Conservation (phyloP, 2,888 invertebrate species). For the Ypsolopha scabrella region DNA sequence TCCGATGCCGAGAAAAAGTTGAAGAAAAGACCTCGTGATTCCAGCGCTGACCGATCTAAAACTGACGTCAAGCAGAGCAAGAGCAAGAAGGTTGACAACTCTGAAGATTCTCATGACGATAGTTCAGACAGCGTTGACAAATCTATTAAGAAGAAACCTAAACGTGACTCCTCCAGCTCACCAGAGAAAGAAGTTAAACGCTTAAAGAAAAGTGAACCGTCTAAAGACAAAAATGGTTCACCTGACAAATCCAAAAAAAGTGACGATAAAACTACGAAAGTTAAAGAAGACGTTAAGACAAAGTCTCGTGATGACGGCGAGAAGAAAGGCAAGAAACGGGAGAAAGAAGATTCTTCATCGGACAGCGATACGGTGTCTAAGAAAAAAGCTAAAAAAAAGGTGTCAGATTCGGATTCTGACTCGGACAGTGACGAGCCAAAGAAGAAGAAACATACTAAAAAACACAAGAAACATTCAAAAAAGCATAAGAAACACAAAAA, state of each 20-base stretch:
- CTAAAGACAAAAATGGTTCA: conserved; percentile 46
- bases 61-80: conserved; percentile 39
- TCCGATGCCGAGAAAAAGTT: conserved; percentile 54
- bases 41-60: conserved; percentile 39
- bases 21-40: conserved; percentile 42
- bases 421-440: conserved; percentile 74
- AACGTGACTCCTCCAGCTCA: conserved; percentile 48
- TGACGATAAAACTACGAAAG: conserved; percentile 37
- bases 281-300: conserved; percentile 24
- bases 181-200: conserved; percentile 57
- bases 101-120: conserved; percentile 54
- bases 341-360: conserved; percentile 69
- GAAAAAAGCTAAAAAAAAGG: conserved; percentile 68
- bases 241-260: conserved; percentile 53
- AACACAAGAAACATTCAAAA: conserved; percentile 89
- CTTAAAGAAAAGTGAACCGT: conserved; percentile 40
- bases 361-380: conserved; percentile 62
- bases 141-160: conserved; percentile 61
- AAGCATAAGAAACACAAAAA: conserved; percentile 88
- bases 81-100: conserved; percentile 48
- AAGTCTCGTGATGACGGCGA: conserved; percentile 73
- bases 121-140: conserved; percentile 65
- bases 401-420: conserved; percentile 74
- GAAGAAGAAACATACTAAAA: conserved; percentile 81
- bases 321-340: conserved; percentile 71